Base-by-base conservation (phyloP, 2,888 invertebrate genomes). In the Zelleria hepariella region DNA sequence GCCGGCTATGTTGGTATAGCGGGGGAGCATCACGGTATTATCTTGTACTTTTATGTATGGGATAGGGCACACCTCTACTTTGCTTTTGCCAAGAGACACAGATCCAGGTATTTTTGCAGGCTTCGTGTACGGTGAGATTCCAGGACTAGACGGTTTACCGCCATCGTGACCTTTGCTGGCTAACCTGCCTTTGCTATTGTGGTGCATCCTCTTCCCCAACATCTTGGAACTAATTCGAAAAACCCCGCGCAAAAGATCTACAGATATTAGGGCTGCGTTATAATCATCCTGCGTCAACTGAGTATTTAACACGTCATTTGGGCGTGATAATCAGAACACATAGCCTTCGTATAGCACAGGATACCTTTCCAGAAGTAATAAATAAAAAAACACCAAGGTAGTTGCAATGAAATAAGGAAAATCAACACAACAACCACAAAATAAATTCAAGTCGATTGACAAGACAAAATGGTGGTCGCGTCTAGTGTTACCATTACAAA, bases 31-130 rank as follows among this genome's bases (percentile, higher is more conserved):
- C 57, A 91, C 89, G 42, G 87, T 81, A 75, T 94, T 94, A 69
- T 95, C 95, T 63, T 92, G 90, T 67, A 91, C 91, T 74, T 92
- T 93, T 57, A 94, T 91, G 27, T 93, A 87, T 5, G 95, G 94
- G 67, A 92, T 91, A 4, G 86, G 79, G 64, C 85, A 85, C 61
- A 78, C 67, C 61, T 90, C 89, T 23, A 78, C 77, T 73, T 84
- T 86, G 49, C 77, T 80, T 80, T 86, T 89, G 2, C 83, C 83
- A 57, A 79, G 78, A 48, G 83, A 82, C 42, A 86, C 75, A 3
- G 79, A 67, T 56, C 85, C 80, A 26, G 86, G 82, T 66, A 86
- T 77, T 70, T 90, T 90, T 2, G 88, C 73, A 58, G 88, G 86
- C 68, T 89, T 90, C 58, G 75, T 83, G 60, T 87, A 86, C 0